Evolutionary conservation across 2,888 invertebrate species (phyloP), one percentile per base, ranked within the genome.

Genomic region (Cosmopolites sordidus): DNA sequence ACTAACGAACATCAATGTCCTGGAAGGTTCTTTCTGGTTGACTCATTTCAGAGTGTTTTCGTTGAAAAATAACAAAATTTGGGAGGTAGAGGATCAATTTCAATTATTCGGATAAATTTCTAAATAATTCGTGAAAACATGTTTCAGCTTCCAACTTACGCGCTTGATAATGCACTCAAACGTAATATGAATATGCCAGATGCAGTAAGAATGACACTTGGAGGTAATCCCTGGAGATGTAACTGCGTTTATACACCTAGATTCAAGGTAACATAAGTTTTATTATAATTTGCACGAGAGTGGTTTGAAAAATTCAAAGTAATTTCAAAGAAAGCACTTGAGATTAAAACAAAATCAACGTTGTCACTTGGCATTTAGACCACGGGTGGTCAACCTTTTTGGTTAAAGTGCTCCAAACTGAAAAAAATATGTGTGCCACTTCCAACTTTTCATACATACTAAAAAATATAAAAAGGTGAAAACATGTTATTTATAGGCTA

Each of bases 171-270:
- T 67, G 88, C 86, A 0, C 78, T 92, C 17, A 80, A 85, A 63
- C 81, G 81, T 44, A 91, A 89, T 69, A 76, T 78, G 43, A 85
- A 87, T 64, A 91, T 89, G 73, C 79, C 80, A 38, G 83, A 85
- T 61, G 86, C 84, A 33, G 83, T 83, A 64, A 77, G 83, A 51
- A 74, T 91, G 22, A 82, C 79, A 64, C 75, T 91, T 1, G 87
- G 89, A 1, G 77, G 80, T 58, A 92, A 92, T 73, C 88, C 90
- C 0, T 92, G 90, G 89, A 77, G 82, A 17, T 92, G 92, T 67
- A 87, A 89, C 64, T 92, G 92, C 62, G 80, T 81, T 59, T 90
- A 87, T 70, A 85, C 86, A 2, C 89, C 89, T 39, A 78, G 83
- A 33, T 87, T 92, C 67, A 86, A 88, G 67, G 85, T 79, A 71